phyloP scores from a whole-genome alignment of 2,888 invertebrate genomes.

The Zelleria hepariella region DNA sequence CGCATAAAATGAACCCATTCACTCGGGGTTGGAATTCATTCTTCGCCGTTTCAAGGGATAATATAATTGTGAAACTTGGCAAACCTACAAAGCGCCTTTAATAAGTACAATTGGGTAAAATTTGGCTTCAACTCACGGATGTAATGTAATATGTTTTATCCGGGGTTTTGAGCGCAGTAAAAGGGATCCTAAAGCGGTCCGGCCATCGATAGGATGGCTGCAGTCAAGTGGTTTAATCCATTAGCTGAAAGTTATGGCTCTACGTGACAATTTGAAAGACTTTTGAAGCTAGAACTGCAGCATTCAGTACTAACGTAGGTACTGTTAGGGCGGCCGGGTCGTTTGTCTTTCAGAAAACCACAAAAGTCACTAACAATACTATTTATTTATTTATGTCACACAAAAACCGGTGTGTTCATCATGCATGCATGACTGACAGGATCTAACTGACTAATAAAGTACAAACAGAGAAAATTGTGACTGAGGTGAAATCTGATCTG shows the following conservation, averaged over 20 bases:
- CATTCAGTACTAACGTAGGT: no score
- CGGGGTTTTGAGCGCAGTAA: constrained; percentile 16
- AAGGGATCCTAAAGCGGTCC: no score
- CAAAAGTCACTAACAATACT: no score
- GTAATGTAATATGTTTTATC: constrained; percentile 37
- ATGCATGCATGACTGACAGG: no score
- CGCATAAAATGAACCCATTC: not conserved
- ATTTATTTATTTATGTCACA: no score
- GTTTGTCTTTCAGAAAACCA: no score
- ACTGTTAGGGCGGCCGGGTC: no score
- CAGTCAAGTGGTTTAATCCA: not conserved
- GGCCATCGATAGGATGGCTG: no score
- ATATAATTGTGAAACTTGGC: constrained; percentile 2
- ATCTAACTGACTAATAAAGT: no score
- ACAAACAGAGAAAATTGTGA: no score
- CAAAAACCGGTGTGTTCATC: no score
- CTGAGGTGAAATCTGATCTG: no score
- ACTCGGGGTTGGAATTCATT: not conserved
- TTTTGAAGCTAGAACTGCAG: not conserved
- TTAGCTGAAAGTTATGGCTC: not conserved
- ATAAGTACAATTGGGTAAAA: constrained; percentile 17
- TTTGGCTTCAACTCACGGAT: constrained; percentile 30
- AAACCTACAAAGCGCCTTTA: not conserved
- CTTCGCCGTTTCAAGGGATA: not conserved
- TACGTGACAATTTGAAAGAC: not conserved